Evolutionary conservation across 2,113 vertebrate species (phyloP).

Genomic region (Aviceda subcristata): DNA sequence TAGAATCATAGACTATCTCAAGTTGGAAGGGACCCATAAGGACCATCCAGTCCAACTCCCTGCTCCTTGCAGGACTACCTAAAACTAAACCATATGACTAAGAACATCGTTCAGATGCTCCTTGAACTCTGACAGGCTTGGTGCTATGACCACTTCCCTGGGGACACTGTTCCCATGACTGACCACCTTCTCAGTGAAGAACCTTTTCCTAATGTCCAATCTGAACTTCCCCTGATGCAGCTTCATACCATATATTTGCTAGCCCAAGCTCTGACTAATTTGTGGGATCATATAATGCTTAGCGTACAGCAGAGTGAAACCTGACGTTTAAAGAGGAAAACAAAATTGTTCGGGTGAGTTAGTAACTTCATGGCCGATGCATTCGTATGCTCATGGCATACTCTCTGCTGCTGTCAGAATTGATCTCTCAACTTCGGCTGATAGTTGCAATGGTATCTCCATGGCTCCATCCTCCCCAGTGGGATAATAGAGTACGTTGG

Average conservation of each 20-base stretch:
- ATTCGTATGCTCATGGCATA: background rate
- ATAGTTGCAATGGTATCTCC: background rate
- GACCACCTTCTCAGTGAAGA: background rate
- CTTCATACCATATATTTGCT: background rate
- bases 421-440: background rate
- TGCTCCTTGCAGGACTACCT: background rate
- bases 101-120: rapidly evolving
- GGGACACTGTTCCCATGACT: background rate
- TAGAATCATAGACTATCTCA: background rate
- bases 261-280: background rate
- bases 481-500: background rate
- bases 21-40: background rate
- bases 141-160: background rate
- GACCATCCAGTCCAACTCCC: background rate
- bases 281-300: background rate
- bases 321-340: background rate
- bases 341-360: background rate
- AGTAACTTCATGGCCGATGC: background rate
- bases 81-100: background rate
- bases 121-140: background rate
- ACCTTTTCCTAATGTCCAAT: background rate
- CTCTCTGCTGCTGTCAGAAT: background rate
- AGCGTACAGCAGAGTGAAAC: background rate
- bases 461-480: background rate
- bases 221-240: background rate